Base-by-base conservation (phyloP, 2,888 invertebrate genomes). In the Protophormia terraenovae region DNA sequence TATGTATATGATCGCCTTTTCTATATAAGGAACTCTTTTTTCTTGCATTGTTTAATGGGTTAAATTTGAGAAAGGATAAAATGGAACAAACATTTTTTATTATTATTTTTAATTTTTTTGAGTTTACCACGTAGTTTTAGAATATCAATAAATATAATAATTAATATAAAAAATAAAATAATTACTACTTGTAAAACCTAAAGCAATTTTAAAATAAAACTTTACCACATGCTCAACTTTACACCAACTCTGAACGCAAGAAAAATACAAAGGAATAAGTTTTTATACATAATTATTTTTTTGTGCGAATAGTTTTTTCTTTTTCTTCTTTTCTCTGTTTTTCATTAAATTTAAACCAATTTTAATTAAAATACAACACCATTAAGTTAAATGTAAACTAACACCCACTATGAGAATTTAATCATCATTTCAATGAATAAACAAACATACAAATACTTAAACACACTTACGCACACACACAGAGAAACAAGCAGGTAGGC, bases 321-420 rank as follows among this genome's bases (percentile, higher is more conserved):
- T 10, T 22, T 3, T n/a, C 45, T 50, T 8, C 19, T 10, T 19
- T 1, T 29, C n/a, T 0, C 53, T 60, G 22, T 12, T 69, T 69
- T 69, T 41, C 60, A 76, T 76, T 76, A 45, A 69, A 76, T 76
- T 82, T 55, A 35, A 32, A 64, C 12, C 53, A 55, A 24, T 71
- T 76, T 82, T 55, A 82, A 76, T 82, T 82, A 53, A 75, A 82
- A 71, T 64, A 55, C 24, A 76, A 64, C 32, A 71, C 24, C 53
- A 71, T 71, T 64, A 76, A 82, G 55, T 71, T 69, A 62, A 62
- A 71, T 71, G 62, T 64, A 76, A 76, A 35, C 71, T 32, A 55
- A 62, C 45, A 62, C 45, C 27, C 66, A 19, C 27, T 58, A 35
- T 29, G 12, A 58, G 73, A 19, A 47, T 80, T 66, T 27, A 79